Conservation (phyloP, 2,113 vertebrate species). For the Todiramphus chloris region DNA sequence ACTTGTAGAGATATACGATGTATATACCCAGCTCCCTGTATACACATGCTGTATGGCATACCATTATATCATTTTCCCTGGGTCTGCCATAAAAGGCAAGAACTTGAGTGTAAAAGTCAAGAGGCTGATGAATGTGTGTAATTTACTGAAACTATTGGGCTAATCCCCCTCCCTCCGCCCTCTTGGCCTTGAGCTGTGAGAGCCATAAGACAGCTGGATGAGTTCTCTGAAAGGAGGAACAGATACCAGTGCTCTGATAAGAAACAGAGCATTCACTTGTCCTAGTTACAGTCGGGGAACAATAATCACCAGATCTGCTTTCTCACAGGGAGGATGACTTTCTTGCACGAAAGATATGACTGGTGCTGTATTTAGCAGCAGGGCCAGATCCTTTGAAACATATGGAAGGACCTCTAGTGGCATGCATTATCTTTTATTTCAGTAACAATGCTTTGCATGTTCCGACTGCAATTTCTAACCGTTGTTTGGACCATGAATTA, state of each 20-base stretch:
- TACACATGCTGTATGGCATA: background rate
- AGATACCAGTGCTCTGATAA: constrained; percentile 40
- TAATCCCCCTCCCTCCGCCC: background rate
- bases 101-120: background rate
- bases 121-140: constrained; percentile 18
- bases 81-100: constrained; percentile 48
- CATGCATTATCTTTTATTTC: background rate
- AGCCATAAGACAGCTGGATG: constrained; percentile 40
- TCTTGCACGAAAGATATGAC: background rate
- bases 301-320: background rate
- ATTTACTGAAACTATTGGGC: constrained; percentile 28
- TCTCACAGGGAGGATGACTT: background rate
- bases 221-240: background rate
- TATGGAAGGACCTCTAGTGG: background rate
- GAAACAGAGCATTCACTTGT: constrained; percentile 41
- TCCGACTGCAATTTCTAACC: background rate
- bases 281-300: background rate
- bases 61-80: constrained; percentile 8
- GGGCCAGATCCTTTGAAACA: background rate
- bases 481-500: background rate
- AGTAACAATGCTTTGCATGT: background rate
- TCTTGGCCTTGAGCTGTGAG: background rate
- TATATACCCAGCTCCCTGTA: background rate
- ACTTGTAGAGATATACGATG: background rate
- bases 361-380: background rate